Evolutionary conservation across 2,797 vertebrate species (phyloP), one percentile per base, ranked within the genome.

Genomic region (Rhincodon typus): DNA sequence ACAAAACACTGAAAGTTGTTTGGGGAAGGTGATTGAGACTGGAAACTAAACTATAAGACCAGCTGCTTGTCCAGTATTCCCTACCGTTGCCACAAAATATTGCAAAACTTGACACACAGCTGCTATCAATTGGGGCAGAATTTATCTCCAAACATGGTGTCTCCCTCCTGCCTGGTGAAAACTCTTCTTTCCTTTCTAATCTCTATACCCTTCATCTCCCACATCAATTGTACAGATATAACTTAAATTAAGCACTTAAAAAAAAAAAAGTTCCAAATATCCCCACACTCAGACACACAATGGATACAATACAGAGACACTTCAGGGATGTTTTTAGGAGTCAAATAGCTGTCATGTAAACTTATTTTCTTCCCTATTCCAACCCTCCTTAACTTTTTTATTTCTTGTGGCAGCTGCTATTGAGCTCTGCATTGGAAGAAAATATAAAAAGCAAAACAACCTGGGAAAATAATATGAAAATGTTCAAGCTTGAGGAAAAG

Each of bases 171-270:
- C 42, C 38, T 46, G 74, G 27, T 74, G 15, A 7, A 93, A 66
- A 38, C 62, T 17, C 57, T 91, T 91, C n/a, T 66, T 91, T 91
- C 69, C 94, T 72, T 94, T 74, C 94, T 69, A 94, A n/a, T n/a
- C n/a, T n/a, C n/a, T n/a, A n/a, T n/a, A n/a, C n/a, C n/a, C n/a
- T n/a, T n/a, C n/a, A n/a, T n/a, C n/a, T n/a, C n/a, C n/a, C n/a
- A n/a, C n/a, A n/a, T n/a, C n/a, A n/a, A n/a, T n/a, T n/a, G n/a
- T 66, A 67, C 66, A 93, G 38, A 93, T 67, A 67, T 34, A n/a
- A 23, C 70, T 94, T 25, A 1, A 70, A 94, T 72, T 69, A 94
- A 93, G 70, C 46, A 53, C 69, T 42, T 30, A 50, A 50, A 94
- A 10, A 27, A 0, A 46, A 4, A 38, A 69, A 46, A 15, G 27